Evolutionary conservation across 1,140 invertebrate genomes (phyloP), one percentile per base, ranked within the genome.

Genomic region (Microvelia longipes): DNA sequence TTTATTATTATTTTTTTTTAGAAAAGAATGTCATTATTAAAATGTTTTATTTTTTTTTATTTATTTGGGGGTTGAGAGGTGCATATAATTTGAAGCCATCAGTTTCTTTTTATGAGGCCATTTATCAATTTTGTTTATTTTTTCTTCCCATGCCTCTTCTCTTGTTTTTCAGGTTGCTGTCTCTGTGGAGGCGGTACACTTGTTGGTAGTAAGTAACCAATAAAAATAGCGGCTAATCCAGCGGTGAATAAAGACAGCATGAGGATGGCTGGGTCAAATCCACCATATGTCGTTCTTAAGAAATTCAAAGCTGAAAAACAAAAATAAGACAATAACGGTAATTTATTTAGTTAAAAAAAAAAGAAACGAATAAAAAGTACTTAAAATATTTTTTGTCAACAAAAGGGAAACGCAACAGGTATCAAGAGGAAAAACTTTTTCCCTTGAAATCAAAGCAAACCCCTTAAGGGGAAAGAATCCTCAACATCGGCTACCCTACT

Each of bases 301-400:
- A 65, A 63, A 27, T 68, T 69, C 68, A 71, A 62, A n/a, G 29
- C 71, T 71, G 68, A 66, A 69, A 71, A 50, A 69, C n/a, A n/a
- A n/a, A n/a, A n/a, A n/a, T n/a, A n/a, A n/a, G n/a, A n/a, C n/a
- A n/a, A n/a, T n/a, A n/a, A n/a, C n/a, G n/a, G n/a, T n/a, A n/a
- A n/a, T n/a, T n/a, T n/a, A n/a, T n/a, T n/a, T n/a, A n/a, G n/a
- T n/a, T n/a, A n/a, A n/a, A n/a, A n/a, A n/a, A n/a, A n/a, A n/a
- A n/a, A n/a, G n/a, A n/a, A n/a, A n/a, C n/a, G n/a, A n/a, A n/a
- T n/a, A n/a, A n/a, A n/a, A n/a, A n/a, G n/a, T n/a, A n/a, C n/a
- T n/a, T n/a, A n/a, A n/a, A n/a, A n/a, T n/a, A n/a, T n/a, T n/a
- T n/a, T n/a, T n/a, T n/a, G n/a, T n/a, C n/a, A n/a, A n/a, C n/a